phyloP scores from a whole-genome alignment of 2,113 vertebrate genomes.

The Charina bottae region DNA sequence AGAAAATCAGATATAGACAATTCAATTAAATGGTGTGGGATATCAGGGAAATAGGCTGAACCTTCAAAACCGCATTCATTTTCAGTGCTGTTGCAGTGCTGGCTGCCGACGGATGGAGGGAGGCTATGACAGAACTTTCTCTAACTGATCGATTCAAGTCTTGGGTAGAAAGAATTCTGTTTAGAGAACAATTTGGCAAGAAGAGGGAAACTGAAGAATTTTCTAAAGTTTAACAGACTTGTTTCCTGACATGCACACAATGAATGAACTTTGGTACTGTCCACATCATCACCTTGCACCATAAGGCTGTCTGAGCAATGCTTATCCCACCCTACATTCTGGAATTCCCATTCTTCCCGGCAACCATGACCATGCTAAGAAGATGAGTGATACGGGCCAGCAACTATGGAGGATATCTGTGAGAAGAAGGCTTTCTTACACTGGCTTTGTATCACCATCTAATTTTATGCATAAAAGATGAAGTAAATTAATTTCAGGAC shows the following conservation, averaged over 20 bases:
- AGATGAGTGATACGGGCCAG: not conserved
- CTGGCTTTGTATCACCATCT: not conserved
- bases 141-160: not conserved
- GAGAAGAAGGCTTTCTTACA: not conserved
- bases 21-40: not conserved
- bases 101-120: not conserved
- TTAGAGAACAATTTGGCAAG: not conserved
- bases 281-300: too few species aligned
- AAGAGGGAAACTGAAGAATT: not conserved
- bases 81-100: not conserved
- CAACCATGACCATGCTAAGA: not conserved
- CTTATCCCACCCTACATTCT: too few species aligned
- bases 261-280: too few species aligned
- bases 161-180: not conserved
- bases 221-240: not conserved
- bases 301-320: too few species aligned
- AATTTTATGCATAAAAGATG: not conserved
- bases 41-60: not conserved
- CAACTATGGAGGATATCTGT: not conserved
- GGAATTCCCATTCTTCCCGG: not conserved
- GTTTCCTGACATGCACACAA: not conserved
- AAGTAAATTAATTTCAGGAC: not conserved
- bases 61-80: not conserved
- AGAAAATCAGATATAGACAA: not conserved
- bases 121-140: not conserved